Evolutionary conservation across 2,113 vertebrate species (phyloP), one percentile per base, ranked within the genome.

Genomic region (Vidua chalybeata): DNA sequence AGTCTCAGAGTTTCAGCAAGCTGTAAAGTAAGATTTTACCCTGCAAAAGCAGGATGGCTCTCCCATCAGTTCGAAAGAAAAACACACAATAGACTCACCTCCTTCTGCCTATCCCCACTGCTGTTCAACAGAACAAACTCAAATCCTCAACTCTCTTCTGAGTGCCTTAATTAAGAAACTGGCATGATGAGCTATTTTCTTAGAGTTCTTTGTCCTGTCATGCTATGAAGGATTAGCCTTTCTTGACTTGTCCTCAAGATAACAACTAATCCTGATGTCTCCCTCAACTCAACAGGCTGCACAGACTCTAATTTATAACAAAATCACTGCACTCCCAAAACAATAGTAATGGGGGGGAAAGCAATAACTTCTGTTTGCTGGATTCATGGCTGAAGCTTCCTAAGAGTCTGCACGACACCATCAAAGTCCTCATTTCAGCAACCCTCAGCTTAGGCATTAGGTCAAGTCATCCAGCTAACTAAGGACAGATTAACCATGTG

Each of bases 141-240:
- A 91, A 87, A 91, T 48, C 55, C 75, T 64, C 48, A 56, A 11
- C n/a, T 28, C 62, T 35, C 54, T 69, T 66, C 84, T 37, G 18
- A 16, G 5, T 19, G 31, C 35, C 80, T 90, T 94, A 76, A 94
- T 73, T 63, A 88, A 87, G 81, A 82, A 94, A 83, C 41, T 13
- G 33, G 35, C 84, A 89, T 84, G 86, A 84, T 26, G 46, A 72
- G 54, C 71, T 87, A 21, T 85, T 78, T 79, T 68, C 86, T 90
- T 77, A 18, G 81, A 96, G 87, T 74, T 87, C 92, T 90, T 93
- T 84, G 90, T 94, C 48, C 88, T 59, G 75, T 52, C 67, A 69
- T 43, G 82, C 84, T 48, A 46, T 17, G 69, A 93, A 88, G 72
- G 64, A 97, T 96, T 96, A 95, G 87, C 67, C 56, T 80, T 69